Evolutionary conservation across 2,797 vertebrate species (phyloP).

Genomic region (Echiichthys vipera): DNA sequence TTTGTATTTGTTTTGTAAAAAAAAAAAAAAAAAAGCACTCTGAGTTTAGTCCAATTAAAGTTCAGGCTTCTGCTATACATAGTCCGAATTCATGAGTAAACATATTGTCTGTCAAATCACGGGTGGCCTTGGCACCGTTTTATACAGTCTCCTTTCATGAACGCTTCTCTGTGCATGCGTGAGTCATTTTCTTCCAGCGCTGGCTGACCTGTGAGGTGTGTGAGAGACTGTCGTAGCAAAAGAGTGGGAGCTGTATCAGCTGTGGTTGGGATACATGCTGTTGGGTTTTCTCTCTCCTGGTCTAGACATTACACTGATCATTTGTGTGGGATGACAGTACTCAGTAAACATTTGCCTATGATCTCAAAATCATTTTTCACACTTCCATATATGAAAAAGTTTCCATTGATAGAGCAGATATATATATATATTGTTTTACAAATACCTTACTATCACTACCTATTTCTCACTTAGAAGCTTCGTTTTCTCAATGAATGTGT

Average conservation of each 20-base stretch:
- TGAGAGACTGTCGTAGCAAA: conserved; percentile 6
- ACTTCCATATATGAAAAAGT: conserved; percentile 21
- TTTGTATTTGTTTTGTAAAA: conserved; percentile 1
- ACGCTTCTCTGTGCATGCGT: background rate
- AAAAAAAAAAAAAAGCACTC: too few relatives aligned
- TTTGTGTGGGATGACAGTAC: conserved; percentile 24
- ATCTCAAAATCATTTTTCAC: conserved; percentile 11
- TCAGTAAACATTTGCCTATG: background rate
- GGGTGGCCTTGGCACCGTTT: background rate
- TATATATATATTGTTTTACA: too few relatives aligned
- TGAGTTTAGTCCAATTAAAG: background rate
- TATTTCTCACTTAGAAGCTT: background rate
- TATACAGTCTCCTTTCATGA: background rate
- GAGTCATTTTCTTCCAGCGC: conserved; percentile 64
- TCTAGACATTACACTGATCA: conserved; percentile 39
- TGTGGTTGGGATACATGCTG: conserved; percentile 36
- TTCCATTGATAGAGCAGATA: conserved; percentile 37
- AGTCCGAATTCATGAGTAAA: background rate
- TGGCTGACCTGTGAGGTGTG: conserved; percentile 42
- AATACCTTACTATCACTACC: too few relatives aligned
- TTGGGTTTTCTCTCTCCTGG: conserved; percentile 10
- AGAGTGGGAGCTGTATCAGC: conserved; percentile 15
- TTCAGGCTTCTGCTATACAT: background rate
- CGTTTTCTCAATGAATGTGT: background rate
- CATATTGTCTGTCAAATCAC: background rate